Evolutionary conservation across 2,888 invertebrate species (phyloP), one percentile per base, ranked within the genome.

Genomic region (Luffia ferchaultella): DNA sequence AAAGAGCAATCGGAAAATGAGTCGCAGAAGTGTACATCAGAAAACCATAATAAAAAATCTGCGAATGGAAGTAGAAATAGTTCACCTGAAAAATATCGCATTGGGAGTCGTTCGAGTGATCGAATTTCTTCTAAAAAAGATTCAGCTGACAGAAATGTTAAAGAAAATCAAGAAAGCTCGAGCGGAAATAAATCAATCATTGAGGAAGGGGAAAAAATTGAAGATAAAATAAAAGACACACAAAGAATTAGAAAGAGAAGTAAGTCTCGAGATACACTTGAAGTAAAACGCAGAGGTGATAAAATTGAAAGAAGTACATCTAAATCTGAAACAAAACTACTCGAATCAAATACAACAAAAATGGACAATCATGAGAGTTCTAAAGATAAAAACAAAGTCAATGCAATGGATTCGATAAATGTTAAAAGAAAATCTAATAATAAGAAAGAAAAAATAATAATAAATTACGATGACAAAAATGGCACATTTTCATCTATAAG

Each of bases 391-490:
- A 3, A 12, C 12, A 30, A 30, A 30, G 12, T 7, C 5, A 30
- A 30, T 30, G 30, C 3, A 30, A 30, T 30, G 3, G 12, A 30
- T 30, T 12, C 30, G 3, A 3, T 7, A 3, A 30, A 30, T 30
- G 12, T 12, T 30, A 30, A 30, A 30, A 30, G 30, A 12, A 30
- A 3, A 48, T 60, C 69, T 15, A 70, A 64, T 57, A 42, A 20
- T 41, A 43, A 49, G 18, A 63, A 70, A 58, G 75, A 68, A 59
- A 74, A 77, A 65, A 80, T 79, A 55, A 74, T 83, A 15, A 79
- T 83, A 52, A 82, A 83, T 58, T 83, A 83, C 52, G 76, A 82
- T 53, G 82, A 83, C 54, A 80, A 82, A 65, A 76, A 82, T 54
- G 83, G 83, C 57, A 80, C 80, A 9, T 76, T 82, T 2, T 76